Base-by-base conservation (phyloP, 2,113 vertebrate species). In the Galbula dea region DNA sequence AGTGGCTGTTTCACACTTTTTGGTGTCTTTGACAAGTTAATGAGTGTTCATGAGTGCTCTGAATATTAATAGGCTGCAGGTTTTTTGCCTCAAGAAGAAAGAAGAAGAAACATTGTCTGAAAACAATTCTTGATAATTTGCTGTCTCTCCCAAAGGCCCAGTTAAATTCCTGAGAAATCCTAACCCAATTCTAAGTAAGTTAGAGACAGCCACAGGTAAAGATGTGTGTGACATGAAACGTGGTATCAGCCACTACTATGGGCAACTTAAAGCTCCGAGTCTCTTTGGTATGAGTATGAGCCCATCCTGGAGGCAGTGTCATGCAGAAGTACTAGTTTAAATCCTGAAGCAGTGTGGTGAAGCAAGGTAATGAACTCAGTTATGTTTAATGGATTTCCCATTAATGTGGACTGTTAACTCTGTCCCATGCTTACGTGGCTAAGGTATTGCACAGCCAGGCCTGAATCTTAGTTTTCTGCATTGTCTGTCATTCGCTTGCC, bases 161-260 rank as follows among this genome's bases (percentile, higher is more conserved):
- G 5, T 27, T 36, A 80, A 77, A 62, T 9, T 66, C 23, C 4
- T 16, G 57, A 66, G 46, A 93, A 90, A 83, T 66, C 27, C 41
- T 57, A 17, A 62, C 39, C 22, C 16, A 36, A 0, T 74, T 88
- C 20, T 62, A 8, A 69, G 23, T 37, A 32, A 55, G 30, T n/a
- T 17, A 86, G 37, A 13, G 23, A 74, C 17, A 71, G 61, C 5
- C 23, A 51, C 12, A 41, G 39, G 34, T 36, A 49, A 86, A 11
- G 7, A 27, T 45, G 15, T 46, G 5, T 3, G 1, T 74, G 19
- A 39, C 19, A 22, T 27, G 55, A 77, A 74, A 78, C 5, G 16
- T 0, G 2, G 2, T 24, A 45, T 7, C 21, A 71, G 26, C 12
- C n/a, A n/a, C n/a, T 34, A 19, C 17, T 49, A 15, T 2, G 4